These are phyloP conservation scores for Globodera ellingtonae DNA, from an alignment of 1,140 invertebrate genomes.

Conservation along the genomic window DNA sequence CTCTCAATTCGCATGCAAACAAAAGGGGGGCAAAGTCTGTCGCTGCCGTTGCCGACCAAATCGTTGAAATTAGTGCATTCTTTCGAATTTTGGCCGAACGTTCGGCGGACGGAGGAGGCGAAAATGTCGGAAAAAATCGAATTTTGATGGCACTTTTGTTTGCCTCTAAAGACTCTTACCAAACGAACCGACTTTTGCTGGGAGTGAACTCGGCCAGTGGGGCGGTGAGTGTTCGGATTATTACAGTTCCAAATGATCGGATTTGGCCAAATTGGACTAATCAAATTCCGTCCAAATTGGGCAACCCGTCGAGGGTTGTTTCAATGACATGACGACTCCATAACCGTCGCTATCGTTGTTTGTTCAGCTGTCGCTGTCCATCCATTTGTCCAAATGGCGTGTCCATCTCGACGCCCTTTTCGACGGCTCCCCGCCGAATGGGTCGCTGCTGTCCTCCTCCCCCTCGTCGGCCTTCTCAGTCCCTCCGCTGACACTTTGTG, in stretches of 20 bases:
- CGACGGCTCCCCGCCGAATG: neutral
- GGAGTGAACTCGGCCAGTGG: conserved; percentile 29
- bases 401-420: conserved; percentile 36
- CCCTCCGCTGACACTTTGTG: conserved; percentile 28
- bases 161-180: conserved; percentile 27
- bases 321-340: no score
- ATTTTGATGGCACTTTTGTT: conserved; percentile 31
- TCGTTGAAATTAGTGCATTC: conserved; percentile 37
- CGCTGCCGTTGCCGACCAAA: neutral
- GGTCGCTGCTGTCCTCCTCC: neutral
- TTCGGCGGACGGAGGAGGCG: neutral
- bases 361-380: conserved; percentile 42
- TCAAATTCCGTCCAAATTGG: conserved; percentile 15
- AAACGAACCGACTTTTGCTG: conserved; percentile 31
- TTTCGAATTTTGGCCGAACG: conserved; percentile 30
- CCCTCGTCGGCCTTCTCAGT: neutral
- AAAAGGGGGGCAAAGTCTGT: conserved; percentile 1
- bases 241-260: neutral
- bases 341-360: no score
- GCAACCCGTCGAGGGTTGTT: no score
- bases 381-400: conserved; percentile 30
- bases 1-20: conserved; percentile 25
- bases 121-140: neutral
- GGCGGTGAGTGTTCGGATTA: conserved; percentile 32
- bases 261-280: neutral